Percentiles rank a stretch among this genome's conserved stretches.
Conservation (phyloP, 2,888 invertebrate species). For the Aphodius sticticus region DNA sequence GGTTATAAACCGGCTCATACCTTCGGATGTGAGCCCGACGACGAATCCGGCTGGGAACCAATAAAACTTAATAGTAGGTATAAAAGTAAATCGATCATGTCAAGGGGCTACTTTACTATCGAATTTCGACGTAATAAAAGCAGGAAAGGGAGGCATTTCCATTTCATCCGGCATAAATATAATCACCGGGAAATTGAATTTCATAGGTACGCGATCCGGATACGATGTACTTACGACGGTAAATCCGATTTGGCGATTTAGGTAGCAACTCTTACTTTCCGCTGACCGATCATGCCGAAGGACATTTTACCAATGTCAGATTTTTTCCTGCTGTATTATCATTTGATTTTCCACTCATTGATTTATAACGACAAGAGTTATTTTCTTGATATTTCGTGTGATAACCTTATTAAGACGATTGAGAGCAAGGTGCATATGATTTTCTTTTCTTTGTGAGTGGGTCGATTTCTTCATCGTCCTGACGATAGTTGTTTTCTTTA, state of each 20-base stretch:
- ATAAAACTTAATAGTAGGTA: constrained; percentile 46
- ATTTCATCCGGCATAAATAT: constrained; percentile 4
- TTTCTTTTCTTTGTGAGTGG: too few species aligned
- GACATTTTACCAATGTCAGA: not conserved
- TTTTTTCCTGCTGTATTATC: not conserved
- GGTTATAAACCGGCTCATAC: constrained; percentile 4
- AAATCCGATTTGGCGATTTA: not conserved
- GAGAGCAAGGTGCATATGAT: too few species aligned
- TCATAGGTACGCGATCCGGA: not conserved
- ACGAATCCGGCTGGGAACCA: constrained; percentile 30
- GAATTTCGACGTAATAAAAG: constrained; percentile 30
- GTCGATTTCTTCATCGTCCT: too few species aligned
- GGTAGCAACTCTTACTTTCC: not conserved
- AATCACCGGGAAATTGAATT: constrained; percentile 4
- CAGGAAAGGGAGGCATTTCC: not conserved
- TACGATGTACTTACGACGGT: not conserved
- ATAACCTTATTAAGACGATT: too few species aligned
- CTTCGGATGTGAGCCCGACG: not conserved
- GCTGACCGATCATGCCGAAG: not conserved
- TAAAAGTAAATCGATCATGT: constrained; percentile 48
- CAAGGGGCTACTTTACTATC: constrained; percentile 44
- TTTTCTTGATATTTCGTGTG: too few species aligned
- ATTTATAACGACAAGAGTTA: too few species aligned
- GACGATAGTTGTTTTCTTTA: too few species aligned
- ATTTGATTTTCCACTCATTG: not conserved